phyloP scores from a whole-genome alignment of 2,888 invertebrate genomes.

The Choristoneura rosaceana region DNA sequence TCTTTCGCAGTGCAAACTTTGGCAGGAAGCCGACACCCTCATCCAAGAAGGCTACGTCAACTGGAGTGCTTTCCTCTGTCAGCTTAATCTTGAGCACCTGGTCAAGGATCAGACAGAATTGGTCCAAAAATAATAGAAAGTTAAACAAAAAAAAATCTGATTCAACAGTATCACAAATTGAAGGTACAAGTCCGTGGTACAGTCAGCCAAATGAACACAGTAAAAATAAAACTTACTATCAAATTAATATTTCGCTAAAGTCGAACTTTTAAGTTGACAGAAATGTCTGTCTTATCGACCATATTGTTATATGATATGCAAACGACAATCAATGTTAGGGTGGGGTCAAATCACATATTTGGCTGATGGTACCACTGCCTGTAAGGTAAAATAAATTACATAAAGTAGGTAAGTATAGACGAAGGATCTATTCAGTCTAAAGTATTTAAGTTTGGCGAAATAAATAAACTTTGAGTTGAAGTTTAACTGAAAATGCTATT shows the following conservation, averaged over 20 bases:
- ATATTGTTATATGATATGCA: no score
- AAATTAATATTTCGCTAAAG: no score
- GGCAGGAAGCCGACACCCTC: constrained; percentile 67
- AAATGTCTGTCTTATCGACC: no score
- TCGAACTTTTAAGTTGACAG: no score
- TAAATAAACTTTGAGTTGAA: background rate
- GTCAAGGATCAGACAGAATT: constrained; percentile 64
- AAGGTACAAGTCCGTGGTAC: no score
- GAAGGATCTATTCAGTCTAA: background rate
- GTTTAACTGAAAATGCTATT: background rate
- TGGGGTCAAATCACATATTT: no score
- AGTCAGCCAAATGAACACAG: no score
- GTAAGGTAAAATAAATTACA: no score
- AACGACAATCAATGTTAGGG: no score
- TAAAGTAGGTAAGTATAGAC: background rate
- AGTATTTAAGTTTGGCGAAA: background rate
- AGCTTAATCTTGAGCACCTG: constrained; percentile 76
- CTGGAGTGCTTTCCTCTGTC: constrained; percentile 79
- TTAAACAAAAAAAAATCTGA: background rate
- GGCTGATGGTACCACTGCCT: no score
- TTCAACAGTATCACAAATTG: no score
- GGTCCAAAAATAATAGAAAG: background rate
- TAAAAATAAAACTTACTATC: no score
- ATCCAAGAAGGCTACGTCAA: constrained; percentile 75
- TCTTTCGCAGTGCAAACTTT: constrained; percentile 68